phyloP scores from a whole-genome alignment of 2,797 vertebrate species.

The Sebastes matsubarae region DNA sequence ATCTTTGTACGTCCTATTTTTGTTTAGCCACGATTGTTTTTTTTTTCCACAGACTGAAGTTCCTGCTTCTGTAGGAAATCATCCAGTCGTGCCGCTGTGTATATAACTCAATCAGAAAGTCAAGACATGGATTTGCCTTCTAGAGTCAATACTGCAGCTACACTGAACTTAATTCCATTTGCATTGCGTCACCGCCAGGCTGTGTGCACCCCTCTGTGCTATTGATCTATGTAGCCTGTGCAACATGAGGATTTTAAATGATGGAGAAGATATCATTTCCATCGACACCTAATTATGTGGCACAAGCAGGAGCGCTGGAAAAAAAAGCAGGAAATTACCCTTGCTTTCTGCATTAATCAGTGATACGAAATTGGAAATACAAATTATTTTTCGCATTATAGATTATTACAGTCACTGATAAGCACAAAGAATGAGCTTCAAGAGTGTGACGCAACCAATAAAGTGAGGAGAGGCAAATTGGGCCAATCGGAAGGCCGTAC shows the following conservation, averaged over 20 bases:
- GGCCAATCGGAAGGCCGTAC: constrained; percentile 25
- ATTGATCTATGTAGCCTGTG: constrained; percentile 46
- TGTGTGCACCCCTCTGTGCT: constrained; percentile 29
- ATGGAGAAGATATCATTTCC: constrained; percentile 21
- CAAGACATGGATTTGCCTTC: constrained; percentile 49
- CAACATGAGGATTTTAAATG: constrained; percentile 16
- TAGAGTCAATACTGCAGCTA: constrained; percentile 49
- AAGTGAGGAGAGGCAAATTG: constrained; percentile 8
- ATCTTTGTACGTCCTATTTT: constrained; percentile 11
- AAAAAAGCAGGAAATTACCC: constrained; percentile 22
- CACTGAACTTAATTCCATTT: constrained; percentile 52
- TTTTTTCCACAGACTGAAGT: constrained; percentile 5
- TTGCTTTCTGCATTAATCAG: constrained; percentile 1
- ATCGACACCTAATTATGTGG: constrained; percentile 25
- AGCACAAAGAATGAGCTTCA: constrained; percentile 4
- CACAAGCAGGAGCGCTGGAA: background rate
- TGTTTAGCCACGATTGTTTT: constrained; percentile 11
- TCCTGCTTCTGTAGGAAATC: constrained; percentile 37
- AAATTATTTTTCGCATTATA: constrained; percentile 20
- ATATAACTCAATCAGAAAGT: constrained; percentile 49
- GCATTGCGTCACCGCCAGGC: constrained; percentile 25
- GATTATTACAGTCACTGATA: constrained; percentile 23
- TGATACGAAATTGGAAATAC: constrained; percentile 25
- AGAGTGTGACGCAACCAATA: constrained; percentile 1
- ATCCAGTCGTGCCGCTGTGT: constrained; percentile 25